Evolutionary conservation across 2,888 invertebrate genomes (phyloP).

Genomic region (Deilephila porcellus): DNA sequence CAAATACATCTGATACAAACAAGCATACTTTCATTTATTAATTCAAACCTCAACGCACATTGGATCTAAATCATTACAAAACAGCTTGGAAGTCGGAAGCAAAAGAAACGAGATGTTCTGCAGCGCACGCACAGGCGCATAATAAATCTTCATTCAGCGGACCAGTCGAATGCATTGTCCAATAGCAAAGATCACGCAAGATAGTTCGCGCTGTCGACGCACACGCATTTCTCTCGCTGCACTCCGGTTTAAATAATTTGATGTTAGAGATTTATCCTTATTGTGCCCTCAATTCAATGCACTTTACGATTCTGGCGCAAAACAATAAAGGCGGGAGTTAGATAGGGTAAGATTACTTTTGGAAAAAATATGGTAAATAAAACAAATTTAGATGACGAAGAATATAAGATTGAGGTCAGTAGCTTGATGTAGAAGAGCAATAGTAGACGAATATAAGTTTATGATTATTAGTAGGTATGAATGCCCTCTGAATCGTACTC

Average conservation of each 20-base stretch:
- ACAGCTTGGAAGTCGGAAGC: constrained; percentile 12
- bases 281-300: constrained; percentile 16
- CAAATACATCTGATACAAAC: too few relatives aligned
- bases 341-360: neutral
- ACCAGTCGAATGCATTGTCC: constrained; percentile 33
- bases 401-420: too few relatives aligned
- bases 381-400: neutral
- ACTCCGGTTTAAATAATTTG: constrained; percentile 17
- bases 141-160: constrained; percentile 38
- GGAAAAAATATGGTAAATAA: neutral
- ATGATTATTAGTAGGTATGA: too few relatives aligned
- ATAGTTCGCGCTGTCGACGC: constrained; percentile 30
- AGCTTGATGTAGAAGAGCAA: too few relatives aligned
- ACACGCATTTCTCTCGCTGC: constrained; percentile 39
- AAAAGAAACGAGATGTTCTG: constrained; percentile 11
- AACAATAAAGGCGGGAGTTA: neutral
- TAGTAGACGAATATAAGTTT: too few relatives aligned
- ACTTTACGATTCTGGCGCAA: neutral
- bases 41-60: too few relatives aligned
- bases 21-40: too few relatives aligned
- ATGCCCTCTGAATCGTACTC: too few relatives aligned
- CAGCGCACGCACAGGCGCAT: constrained; percentile 15
- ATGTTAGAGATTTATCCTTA: constrained; percentile 13
- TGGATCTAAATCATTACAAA: neutral
- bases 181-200: constrained; percentile 40